Percentiles rank a stretch among this genome's conserved stretches.
Conservation (phyloP, 2,888 invertebrate genomes). For the Nemotelus nigrinus region DNA sequence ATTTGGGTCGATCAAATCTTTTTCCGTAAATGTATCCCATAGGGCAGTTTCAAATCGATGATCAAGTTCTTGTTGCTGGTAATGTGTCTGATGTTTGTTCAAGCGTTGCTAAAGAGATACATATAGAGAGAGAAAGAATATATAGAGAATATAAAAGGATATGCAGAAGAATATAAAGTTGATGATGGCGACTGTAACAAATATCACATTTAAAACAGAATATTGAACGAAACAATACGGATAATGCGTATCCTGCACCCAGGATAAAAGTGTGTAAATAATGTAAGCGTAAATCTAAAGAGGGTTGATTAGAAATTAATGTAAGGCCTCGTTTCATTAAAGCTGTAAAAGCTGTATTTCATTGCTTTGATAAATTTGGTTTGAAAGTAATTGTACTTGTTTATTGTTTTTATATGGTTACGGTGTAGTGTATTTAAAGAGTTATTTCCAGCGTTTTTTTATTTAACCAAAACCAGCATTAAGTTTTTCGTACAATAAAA, state of each 20-base stretch:
- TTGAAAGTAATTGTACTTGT: too few relatives aligned
- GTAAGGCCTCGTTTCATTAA: too few relatives aligned
- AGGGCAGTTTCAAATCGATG: slow-evolving; percentile 51
- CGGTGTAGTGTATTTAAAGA: too few relatives aligned
- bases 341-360: too few relatives aligned
- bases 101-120: slow-evolving; percentile 21
- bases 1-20: slow-evolving; percentile 48
- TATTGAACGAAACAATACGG: too few relatives aligned
- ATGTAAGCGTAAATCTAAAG: too few relatives aligned
- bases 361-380: too few relatives aligned
- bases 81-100: slow-evolving; percentile 20
- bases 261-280: background rate
- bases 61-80: slow-evolving; percentile 47
- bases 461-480: too few relatives aligned
- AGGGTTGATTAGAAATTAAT: too few relatives aligned
- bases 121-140: background rate
- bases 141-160: background rate
- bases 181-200: background rate
- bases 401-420: too few relatives aligned
- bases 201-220: background rate
- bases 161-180: background rate
- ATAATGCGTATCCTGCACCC: background rate
- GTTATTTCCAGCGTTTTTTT: too few relatives aligned
- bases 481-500: too few relatives aligned
- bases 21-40: slow-evolving; percentile 52